Conservation (phyloP, 2,113 vertebrate species). For the chimpanzee (Pan troglodytes) region NHGRI_mPanTro3-v2.1_pri NC_072398.2:15367001-15367500, state of each 20-base stretch:
- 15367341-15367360: neutral
- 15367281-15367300: rapidly evolving
- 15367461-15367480: neutral
- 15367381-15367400: neutral
- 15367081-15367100: neutral
- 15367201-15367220: neutral
- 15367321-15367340: neutral
- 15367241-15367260: neutral
- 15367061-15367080: neutral
- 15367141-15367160: neutral
- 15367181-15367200: too few relatives aligned
- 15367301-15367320: neutral
- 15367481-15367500: neutral
- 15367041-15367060: neutral
- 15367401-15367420: neutral
- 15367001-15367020: neutral
- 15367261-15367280: too few relatives aligned
- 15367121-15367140: neutral
- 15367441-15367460: neutral
- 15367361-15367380: too few relatives aligned
- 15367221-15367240: neutral
- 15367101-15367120: neutral
- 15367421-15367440: neutral
- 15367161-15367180: neutral
- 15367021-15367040: neutral